phyloP scores from a whole-genome alignment of 2,113 vertebrate genomes.

The Mormoops blainvillei region DNA sequence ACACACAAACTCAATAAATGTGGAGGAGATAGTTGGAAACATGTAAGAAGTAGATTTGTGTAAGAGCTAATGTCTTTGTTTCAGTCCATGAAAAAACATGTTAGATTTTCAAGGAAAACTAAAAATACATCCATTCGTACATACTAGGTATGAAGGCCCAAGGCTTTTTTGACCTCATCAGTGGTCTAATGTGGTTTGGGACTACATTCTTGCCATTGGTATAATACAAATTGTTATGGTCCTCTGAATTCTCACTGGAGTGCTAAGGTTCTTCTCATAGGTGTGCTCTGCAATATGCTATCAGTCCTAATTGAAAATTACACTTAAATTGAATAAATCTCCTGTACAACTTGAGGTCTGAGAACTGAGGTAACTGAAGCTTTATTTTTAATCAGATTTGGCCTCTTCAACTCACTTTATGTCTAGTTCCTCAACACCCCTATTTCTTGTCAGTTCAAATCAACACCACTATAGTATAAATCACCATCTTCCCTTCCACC shows the following conservation, averaged over 20 bases:
- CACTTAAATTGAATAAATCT: not conserved
- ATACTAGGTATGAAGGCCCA: not conserved
- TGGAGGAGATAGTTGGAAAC: not conserved
- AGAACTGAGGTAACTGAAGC: not conserved
- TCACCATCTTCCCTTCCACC: not conserved
- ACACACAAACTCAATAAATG: constrained; percentile 18
- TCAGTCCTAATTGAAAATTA: not conserved
- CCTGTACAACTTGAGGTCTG: not conserved
- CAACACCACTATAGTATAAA: not conserved
- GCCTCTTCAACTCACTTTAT: not conserved
- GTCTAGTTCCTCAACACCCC: not conserved
- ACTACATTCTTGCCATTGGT: not conserved
- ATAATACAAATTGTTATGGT: not conserved
- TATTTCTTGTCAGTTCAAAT: not conserved
- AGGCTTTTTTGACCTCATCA: not conserved
- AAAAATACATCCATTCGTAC: not conserved
- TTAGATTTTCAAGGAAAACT: not conserved
- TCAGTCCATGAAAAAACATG: not conserved
- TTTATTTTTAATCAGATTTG: not conserved
- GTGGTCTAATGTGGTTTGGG: not conserved
- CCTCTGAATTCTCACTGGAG: not conserved
- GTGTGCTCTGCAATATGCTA: not conserved
- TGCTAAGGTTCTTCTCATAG: not conserved
- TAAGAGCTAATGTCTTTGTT: not conserved
- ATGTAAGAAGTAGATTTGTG: not conserved